Evolutionary conservation across 2,113 vertebrate species (phyloP), one percentile per base, ranked within the genome.

Genomic region (Anolis carolinensis): DNA sequence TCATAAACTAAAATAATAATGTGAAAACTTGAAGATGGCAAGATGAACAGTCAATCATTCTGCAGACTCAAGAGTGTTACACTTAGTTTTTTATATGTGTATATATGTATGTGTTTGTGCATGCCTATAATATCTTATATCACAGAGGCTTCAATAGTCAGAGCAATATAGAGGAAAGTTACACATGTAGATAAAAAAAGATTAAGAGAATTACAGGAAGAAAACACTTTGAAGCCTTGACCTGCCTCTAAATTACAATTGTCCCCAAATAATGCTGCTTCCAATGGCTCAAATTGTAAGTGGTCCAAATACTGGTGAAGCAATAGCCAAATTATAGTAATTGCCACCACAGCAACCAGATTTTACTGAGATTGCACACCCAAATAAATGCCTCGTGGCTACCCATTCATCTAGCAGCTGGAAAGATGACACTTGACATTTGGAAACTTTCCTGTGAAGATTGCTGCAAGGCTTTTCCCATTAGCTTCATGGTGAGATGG

Each of bases 321-420:
- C 82, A 92, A 95, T 89, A 86, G 89, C 95, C 95, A 95, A 93
- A 95, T 95, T 87, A 92, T 86, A 95, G 92, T 89, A 93, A 90
- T 93, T 91, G 80, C 90, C 84, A 90, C 91, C 92, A 93, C 91
- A 90, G 92, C 92, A 89, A 94, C 94, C 95, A 95, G 90, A 94
- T 94, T 94, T 94, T 91, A 95, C 92, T 94, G 94, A 95, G 94
- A 89, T 90, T 92, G 87, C 86, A 95, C 96, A 95, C 93, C 96
- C 95, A 96, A 95, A 96, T 91, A 95, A 96, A 95, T 93, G 96
- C 96, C 96, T 93, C 86, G 89, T 93, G 94, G 96, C 95, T 95
- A 95, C 88, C 95, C 95, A 96, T 96, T 96, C 95, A 96, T 96
- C 96, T 97, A 96, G 95, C 96, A 96, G 96, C 96, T 96, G 96